Base-by-base conservation (phyloP, 2,113 vertebrate genomes). In the Pristiophorus japonicus region DNA sequence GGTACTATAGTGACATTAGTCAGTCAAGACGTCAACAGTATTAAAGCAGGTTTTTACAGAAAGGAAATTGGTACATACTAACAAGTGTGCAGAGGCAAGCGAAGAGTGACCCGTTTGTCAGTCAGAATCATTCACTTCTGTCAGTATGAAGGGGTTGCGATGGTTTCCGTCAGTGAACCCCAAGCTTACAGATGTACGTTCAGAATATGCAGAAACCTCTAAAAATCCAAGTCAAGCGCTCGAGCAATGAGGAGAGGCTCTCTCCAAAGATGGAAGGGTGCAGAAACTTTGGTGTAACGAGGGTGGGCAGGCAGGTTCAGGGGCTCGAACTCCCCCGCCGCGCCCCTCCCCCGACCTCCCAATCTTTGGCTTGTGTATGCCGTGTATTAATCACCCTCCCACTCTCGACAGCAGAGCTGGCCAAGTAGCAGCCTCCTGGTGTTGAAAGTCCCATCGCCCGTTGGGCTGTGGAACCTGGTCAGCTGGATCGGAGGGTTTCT, bases 41-140 rank as follows among this genome's bases (percentile, higher is more conserved):
- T 91, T 91, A 91, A 91, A 24, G 30, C 55, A 38, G 30, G 59
- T 55, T 88, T n/a, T 2, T 30, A 62, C 55, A 62, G 30, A 38
- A 62, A 38, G 88, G 12, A 91, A 91, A 38, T 91, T 91, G 88
- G 88, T 91, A 63, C 88, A 87, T 87, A 51, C 45, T 81, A 45
- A 90, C 4, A 20, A 47, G 67, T 30, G 27, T 6, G 75, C n/a
- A n/a, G n/a, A n/a, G 75, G 14, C n/a, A n/a, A 18, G 14, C 0
- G 51, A 51, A 1, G 51, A 51, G 16, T n/a, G 34, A n/a, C 55
- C 55, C 10, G 24, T 88, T 22, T 62, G 55, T 34, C 87, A 91
- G 0, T 90, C 12, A 16, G 24, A 55, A 30, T 90, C 87, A 90
- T 55, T 90, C 87, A 90, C 47, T 34, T 90, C 51, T 62, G 55